phyloP scores from a whole-genome alignment of 2,797 vertebrate genomes.

The Numenius phaeopus region DNA sequence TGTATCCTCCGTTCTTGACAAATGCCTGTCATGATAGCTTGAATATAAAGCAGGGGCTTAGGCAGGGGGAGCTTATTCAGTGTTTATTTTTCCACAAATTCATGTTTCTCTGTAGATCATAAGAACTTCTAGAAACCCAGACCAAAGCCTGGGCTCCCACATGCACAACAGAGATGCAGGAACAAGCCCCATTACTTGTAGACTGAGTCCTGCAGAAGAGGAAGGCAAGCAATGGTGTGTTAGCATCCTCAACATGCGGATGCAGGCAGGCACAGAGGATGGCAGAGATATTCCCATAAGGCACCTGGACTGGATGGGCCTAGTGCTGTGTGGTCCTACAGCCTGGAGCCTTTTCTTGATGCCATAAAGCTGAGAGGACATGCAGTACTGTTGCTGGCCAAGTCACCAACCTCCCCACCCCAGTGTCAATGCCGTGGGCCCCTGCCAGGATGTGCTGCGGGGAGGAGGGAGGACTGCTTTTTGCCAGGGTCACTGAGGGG shows the following conservation, averaged over 20 bases:
- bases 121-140: not conserved
- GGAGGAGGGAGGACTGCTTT: not conserved
- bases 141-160: not conserved
- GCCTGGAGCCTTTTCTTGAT: not conserved
- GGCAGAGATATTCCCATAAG: not conserved
- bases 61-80: not conserved
- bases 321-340: not conserved
- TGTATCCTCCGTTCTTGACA: conserved; percentile 24
- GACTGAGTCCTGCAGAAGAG: not conserved
- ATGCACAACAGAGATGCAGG: not conserved
- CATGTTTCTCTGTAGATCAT: not conserved
- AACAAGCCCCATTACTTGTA: rapidly evolving
- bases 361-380: not conserved
- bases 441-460: not conserved
- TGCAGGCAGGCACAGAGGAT: not conserved
- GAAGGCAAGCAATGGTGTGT: rapidly evolving
- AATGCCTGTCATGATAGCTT: not conserved
- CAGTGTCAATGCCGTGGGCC: rapidly evolving
- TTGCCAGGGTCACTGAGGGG: not conserved
- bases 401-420: not conserved
- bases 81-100: not conserved
- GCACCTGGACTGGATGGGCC: not conserved
- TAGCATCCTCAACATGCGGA: rapidly evolving
- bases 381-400: rapidly evolving
- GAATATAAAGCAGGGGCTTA: conserved; percentile 15